Base-by-base conservation (phyloP, 2,888 invertebrate genomes). In the Mylabris sibirica region DNA sequence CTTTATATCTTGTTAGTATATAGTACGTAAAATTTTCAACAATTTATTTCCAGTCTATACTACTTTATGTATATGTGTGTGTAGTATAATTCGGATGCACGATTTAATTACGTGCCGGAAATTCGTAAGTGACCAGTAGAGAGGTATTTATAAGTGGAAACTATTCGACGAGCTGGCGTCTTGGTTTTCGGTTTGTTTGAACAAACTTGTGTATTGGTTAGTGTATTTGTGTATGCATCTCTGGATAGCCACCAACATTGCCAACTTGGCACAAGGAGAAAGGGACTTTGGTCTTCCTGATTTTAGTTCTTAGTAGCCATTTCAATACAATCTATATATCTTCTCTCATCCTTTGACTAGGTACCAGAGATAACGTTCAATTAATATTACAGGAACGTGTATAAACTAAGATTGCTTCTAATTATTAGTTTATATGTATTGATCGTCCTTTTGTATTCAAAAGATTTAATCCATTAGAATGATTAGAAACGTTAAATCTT, bases 131-230 rank as follows among this genome's bases (percentile, higher is more conserved):
- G 84, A 83, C 84, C 84, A 82, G 81, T 81, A 83, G 84, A 83
- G n/a, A 83, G 84, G 11, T 41, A 41, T 83, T 84, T 24, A 83
- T 82, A 78, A 24, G 12, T 24, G 80, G 81, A 81, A 84, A 84
- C 84, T 84, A 84, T 84, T 83, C 81, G 82, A 77, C 74, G 81
- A 83, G 78, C 83, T 80, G 79, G 81, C 84, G 80, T 84, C 83
- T 84, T 24, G 22, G 22, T 22, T 53, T 53, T 80, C 78, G 78
- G 75, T 73, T 73, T 76, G 77, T 77, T 79, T 77, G 76, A 77
- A 78, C 79, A 82, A n/a, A 82, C 80, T 82, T 81, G 71, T 24
- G 0, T n/a, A n/a, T n/a, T n/a, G n/a, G n/a, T n/a, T n/a, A n/a
- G n/a, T 30, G 30, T 30, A 30, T 30, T 30, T 30, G 30, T 30